Evolutionary conservation across 2,797 vertebrate species (phyloP).

Genomic region (Jordanella pulchra): DNA sequence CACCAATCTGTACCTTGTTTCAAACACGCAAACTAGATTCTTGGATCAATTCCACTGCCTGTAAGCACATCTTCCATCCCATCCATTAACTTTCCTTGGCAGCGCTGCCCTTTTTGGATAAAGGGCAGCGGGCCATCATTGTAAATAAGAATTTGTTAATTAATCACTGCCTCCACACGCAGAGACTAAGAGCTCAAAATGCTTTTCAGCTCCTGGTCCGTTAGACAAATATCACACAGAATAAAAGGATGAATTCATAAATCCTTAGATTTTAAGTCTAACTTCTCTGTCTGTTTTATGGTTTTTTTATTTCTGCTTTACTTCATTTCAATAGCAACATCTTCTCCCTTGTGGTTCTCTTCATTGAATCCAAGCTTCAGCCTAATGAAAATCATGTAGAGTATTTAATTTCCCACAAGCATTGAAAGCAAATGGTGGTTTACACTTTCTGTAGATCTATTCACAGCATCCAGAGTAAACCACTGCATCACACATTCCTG

Average conservation of each 20-base stretch:
- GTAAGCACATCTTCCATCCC: conserved; percentile 33
- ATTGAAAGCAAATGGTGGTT: conserved; percentile 15
- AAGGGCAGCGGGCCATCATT: conserved; percentile 47
- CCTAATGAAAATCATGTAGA: conserved; percentile 12
- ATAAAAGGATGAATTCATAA: conserved; percentile 28
- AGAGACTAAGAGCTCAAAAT: conserved; percentile 14
- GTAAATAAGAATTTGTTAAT: conserved; percentile 60
- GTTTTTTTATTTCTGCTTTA: conserved; percentile 10
- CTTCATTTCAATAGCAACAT: conserved; percentile 10
- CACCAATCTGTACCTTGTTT: conserved; percentile 38
- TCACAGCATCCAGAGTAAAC: conserved; percentile 14
- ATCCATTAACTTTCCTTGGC: conserved; percentile 48
- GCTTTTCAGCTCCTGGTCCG: background rate
- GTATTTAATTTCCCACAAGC: conserved; percentile 35
- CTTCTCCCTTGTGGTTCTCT: conserved; percentile 9
- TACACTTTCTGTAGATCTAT: conserved; percentile 9
- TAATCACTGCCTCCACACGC: conserved; percentile 34
- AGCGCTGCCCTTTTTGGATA: conserved; percentile 53
- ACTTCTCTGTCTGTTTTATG: background rate
- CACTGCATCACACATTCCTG: background rate
- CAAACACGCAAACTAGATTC: conserved; percentile 38
- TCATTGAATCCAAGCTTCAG: conserved; percentile 34
- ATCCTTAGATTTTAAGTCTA: background rate
- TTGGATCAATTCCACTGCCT: conserved; percentile 30
- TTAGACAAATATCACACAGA: conserved; percentile 18